phyloP scores from a whole-genome alignment of 2,113 vertebrate genomes.

The Bostrychus sinensis region DNA sequence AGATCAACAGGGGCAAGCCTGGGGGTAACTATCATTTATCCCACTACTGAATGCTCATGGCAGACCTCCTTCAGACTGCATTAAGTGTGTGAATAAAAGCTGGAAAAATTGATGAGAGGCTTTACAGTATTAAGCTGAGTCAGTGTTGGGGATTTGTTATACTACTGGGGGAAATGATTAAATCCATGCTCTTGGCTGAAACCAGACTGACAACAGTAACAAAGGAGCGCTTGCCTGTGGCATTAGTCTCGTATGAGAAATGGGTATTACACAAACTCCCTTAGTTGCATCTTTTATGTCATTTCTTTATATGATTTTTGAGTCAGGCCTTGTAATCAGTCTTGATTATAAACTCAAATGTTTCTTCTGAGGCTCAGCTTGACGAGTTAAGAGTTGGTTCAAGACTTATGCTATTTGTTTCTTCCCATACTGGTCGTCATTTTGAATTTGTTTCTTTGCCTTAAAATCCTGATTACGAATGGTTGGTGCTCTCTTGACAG shows the following conservation, averaged over 20 bases:
- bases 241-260: neutral
- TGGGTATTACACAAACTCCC: neutral
- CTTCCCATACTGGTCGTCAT: no score
- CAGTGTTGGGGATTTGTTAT: neutral
- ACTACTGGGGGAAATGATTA: neutral
- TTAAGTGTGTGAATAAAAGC: neutral
- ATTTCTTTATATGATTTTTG: no score
- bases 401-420: no score
- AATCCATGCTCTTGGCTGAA: neutral
- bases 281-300: neutral
- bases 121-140: neutral
- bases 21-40: slow-evolving; percentile 14
- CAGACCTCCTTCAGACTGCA: neutral
- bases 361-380: no score
- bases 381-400: no score
- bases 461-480: no score
- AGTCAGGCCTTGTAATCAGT: no score
- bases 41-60: neutral
- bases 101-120: slow-evolving; percentile 16
- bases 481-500: no score
- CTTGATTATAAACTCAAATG: no score
- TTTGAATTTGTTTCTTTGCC: no score
- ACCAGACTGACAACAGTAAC: neutral
- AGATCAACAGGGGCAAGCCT: neutral
- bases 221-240: neutral